Percentiles rank a stretch among this genome's conserved stretches.
Conservation (phyloP, 2,797 vertebrate genomes). For the Tenualosa ilisha region DNA sequence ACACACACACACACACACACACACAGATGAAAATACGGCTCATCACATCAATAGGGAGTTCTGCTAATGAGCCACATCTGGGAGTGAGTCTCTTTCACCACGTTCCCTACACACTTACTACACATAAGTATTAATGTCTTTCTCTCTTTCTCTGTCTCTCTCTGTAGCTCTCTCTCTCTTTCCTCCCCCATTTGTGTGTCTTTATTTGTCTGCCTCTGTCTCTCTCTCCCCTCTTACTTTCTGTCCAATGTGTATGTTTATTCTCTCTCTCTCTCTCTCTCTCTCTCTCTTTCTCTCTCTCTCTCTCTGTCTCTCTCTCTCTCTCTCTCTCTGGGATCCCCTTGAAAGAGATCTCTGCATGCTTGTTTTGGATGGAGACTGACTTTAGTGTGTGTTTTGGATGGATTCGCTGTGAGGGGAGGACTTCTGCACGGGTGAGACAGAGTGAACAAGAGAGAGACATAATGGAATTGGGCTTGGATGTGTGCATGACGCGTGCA, state of each 20-base stretch:
- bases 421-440: not conserved
- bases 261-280: not conserved
- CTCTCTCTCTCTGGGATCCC: not conserved
- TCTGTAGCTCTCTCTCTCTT: conserved; percentile 36
- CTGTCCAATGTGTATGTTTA: not conserved
- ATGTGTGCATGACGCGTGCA: not conserved
- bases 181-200: conserved; percentile 50
- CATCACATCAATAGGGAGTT: conserved; percentile 36
- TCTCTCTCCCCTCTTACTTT: not conserved
- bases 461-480: not conserved
- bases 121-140: not conserved
- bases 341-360: not conserved
- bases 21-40: not conserved
- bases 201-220: conserved; percentile 26
- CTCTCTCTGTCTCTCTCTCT: conserved; percentile 2
- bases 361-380: not conserved
- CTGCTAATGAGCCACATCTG: conserved; percentile 42
- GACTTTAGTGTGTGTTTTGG: not conserved
- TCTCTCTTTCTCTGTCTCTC: not conserved
- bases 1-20: not conserved
- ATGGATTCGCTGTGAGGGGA: not conserved
- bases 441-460: not conserved
- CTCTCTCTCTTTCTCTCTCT: not conserved
- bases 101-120: conserved; percentile 54
- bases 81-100: conserved; percentile 51